Evolutionary conservation across 2,888 invertebrate genomes (phyloP), one percentile per base, ranked within the genome.

Genomic region (Lampropteryx suffumata): DNA sequence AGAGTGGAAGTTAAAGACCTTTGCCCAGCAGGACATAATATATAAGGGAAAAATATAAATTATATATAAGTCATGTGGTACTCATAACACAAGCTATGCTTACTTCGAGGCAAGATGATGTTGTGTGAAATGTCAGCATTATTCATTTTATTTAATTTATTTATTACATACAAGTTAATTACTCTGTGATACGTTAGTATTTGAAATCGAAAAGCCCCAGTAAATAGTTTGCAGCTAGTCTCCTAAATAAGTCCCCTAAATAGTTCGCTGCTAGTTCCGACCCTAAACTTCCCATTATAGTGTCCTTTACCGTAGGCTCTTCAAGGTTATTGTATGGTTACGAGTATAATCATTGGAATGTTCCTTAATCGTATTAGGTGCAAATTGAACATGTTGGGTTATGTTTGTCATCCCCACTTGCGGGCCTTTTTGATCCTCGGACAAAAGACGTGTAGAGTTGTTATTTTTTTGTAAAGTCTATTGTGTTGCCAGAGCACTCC

Each of bases 321-420:
- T 57, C 41, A 41, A 36, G 41, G 39, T 52, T 55, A 59, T 59
- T 59, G 50, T 55, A 59, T 59, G 56, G 50, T 11, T 4, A 39
- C 29, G 51, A 49, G 50, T 50, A 50, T 52, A 52, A 52, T 50
- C 56, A 48, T 50, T 50, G 41, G 44, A 47, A 47, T 50, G 35
- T 24, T 21, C 42, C 11, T 35, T 39, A 26, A 1, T 5, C 36
- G 14, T 48, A 48, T 42, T 48, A 48, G 41, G 10, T 28, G 29
- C 29, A 39, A 29, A 27, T 29, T 39, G 9, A 5, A 13, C 27
- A 26, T 26, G 36, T 17, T 27, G 14, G 27, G 10, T 29, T 14
- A 17, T 29, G 17, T 27, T 4, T 14, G 24, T n/a, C 9, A 1
- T 36, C 17, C 17, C 17, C 4, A 24, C 8, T 24, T 29, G n/a